A percentile compares a stretch with the other conserved stretches of the same genome.
Evolutionary conservation across 2,797 vertebrate genomes (phyloP).

Genomic region (Prionace glauca): DNA sequence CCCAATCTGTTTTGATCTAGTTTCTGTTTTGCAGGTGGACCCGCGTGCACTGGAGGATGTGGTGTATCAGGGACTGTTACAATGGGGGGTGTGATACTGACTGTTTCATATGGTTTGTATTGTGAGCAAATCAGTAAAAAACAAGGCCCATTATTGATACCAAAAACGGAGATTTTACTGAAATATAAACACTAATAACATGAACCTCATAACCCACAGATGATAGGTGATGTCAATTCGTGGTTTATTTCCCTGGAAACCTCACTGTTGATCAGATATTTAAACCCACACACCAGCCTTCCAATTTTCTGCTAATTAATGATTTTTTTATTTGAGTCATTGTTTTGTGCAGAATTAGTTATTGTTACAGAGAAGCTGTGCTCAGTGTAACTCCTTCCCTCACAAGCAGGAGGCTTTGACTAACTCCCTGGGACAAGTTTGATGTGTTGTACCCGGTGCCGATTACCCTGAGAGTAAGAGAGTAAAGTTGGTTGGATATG

Average conservation of each 20-base stretch:
- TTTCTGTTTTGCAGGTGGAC: not conserved
- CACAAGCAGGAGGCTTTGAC: not conserved
- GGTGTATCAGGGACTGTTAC: not conserved
- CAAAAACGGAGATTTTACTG: constrained; percentile 22
- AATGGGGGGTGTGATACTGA: not conserved
- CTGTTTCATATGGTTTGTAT: too few relatives aligned
- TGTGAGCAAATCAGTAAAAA: not conserved
- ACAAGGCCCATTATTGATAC: not conserved
- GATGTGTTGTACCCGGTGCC: too few relatives aligned
- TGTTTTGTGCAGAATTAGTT: not conserved
- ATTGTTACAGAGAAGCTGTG: not conserved
- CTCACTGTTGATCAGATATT: not conserved
- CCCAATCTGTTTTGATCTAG: not conserved
- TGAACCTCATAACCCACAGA: constrained; percentile 12
- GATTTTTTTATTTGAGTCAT: constrained; percentile 24
- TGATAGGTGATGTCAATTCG: not conserved
- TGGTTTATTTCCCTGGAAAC: constrained; percentile 17
- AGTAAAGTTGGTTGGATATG: too few relatives aligned
- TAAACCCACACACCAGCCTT: not conserved
- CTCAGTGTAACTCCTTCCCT: not conserved
- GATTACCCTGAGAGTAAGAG: too few relatives aligned
- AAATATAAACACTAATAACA: not conserved
- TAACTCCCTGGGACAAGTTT: not conserved
- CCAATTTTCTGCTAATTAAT: constrained; percentile 20
- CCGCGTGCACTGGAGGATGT: not conserved